Base-by-base conservation (phyloP, 2,113 vertebrate species). In the Heloderma charlesbogerti region DNA sequence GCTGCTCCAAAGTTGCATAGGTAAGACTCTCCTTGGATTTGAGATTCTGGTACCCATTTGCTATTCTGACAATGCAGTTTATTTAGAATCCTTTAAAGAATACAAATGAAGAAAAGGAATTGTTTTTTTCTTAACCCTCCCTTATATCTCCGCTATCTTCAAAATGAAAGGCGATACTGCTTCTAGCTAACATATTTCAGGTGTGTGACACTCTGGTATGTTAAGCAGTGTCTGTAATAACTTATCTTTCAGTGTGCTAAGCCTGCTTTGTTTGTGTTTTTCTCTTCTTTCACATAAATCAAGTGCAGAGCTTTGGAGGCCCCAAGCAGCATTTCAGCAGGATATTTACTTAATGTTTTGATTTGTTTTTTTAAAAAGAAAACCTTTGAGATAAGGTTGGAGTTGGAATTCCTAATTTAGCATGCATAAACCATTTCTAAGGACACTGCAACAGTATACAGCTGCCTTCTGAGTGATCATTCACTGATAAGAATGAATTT, bases 241-340 rank as follows among this genome's bases (percentile, higher is more conserved):
- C 84, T 89, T 85, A 83, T 48, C 81, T 86, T 45, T 90, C 89
- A 84, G 71, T 89, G 1, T 86, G 0, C 1, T 86, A 91, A 93
- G 51, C 82, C 67, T 92, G 77, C 72, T 89, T 88, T 90, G 77
- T 92, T 94, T 91, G 45, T 92, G 22, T 91, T 94, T 94, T 80
- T 93, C 54, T 72, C 29, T 94, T 91, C 86, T 78, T 12, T 4
- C 80, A 40, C 45, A 92, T 87, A 94, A 94, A 94, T 94, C 90
- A 82, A 90, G 67, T 87, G 93, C 91, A 25, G 63, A 87, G 87
- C 43, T 93, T 87, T 74, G 66, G 54, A 93, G 71, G 18, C 29
- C 90, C 88, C 69, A 43, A 80, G 80, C 29, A 91, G 27, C 4
- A 15, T 94, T 94, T 94, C 89, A 89, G 25, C 45, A 92, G 80